Evolutionary conservation across 2,113 vertebrate species (phyloP).

Genomic region (Saccopteryx leptura): DNA sequence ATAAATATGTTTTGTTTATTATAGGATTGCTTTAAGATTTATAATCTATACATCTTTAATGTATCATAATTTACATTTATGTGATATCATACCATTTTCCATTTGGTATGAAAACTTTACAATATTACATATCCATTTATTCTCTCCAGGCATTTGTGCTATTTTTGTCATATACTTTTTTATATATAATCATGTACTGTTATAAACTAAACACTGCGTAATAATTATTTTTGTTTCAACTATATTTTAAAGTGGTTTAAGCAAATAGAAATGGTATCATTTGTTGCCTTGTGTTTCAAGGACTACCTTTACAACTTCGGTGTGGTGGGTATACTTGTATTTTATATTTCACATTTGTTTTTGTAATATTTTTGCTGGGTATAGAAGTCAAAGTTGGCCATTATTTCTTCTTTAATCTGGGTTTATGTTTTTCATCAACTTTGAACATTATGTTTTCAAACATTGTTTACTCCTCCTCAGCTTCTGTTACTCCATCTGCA

Average conservation of each 20-base stretch:
- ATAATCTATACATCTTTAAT: neutral
- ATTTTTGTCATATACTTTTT: neutral
- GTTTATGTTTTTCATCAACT: neutral
- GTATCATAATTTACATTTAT: neutral
- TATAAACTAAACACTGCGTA: neutral
- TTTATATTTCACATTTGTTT: slow-evolving; percentile 23
- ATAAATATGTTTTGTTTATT: neutral
- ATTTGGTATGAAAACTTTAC: neutral
- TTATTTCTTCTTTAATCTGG: neutral
- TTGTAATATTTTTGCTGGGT: neutral
- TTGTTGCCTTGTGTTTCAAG: neutral
- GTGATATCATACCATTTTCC: neutral
- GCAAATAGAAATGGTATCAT: neutral
- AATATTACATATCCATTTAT: neutral
- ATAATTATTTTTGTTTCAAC: neutral
- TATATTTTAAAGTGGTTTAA: neutral
- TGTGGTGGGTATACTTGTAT: neutral
- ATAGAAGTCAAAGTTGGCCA: neutral
- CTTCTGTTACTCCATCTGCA: neutral
- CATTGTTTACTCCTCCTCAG: neutral
- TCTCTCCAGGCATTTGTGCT: neutral
- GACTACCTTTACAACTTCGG: slow-evolving; percentile 5
- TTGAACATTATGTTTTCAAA: neutral
- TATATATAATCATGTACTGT: neutral
- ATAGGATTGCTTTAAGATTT: neutral